These are phyloP conservation scores for Colinus virginianus DNA, from an alignment of 2,113 vertebrate genomes.

Conservation along the genomic window DNA sequence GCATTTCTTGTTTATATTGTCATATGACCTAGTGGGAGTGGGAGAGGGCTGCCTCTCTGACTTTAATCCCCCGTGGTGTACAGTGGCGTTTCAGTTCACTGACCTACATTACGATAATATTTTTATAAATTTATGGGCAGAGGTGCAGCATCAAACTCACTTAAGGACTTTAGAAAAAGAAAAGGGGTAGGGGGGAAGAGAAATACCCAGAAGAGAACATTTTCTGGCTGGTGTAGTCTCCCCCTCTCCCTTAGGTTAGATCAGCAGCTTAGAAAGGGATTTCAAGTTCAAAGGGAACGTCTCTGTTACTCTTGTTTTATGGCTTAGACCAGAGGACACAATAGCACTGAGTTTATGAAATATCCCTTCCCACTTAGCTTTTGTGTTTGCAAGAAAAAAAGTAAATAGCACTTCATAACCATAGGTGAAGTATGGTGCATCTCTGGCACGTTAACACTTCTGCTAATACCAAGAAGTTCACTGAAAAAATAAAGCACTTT, in stretches of 20 bases:
- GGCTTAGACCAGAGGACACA: slow-evolving; percentile 71
- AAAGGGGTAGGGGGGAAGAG: background rate
- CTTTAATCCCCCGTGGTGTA: slow-evolving; percentile 65
- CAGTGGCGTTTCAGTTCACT: slow-evolving; percentile 72
- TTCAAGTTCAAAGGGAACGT: slow-evolving; percentile 75
- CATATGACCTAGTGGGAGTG: slow-evolving; percentile 71
- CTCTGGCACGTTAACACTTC: background rate
- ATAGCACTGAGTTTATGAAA: slow-evolving; percentile 63
- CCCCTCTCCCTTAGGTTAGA: slow-evolving; percentile 62
- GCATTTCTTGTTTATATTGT: slow-evolving; percentile 76
- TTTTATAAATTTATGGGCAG: slow-evolving; percentile 73
- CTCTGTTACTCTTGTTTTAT: slow-evolving; percentile 73
- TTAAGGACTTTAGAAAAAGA: slow-evolving; percentile 52
- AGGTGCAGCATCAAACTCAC: slow-evolving; percentile 71
- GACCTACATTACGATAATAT: slow-evolving; percentile 78
- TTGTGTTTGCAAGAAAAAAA: slow-evolving; percentile 39
- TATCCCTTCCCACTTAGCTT: slow-evolving; percentile 53
- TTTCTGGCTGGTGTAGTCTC: slow-evolving; percentile 27
- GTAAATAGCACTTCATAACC: slow-evolving; percentile 29
- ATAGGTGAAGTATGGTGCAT: slow-evolving; percentile 12
- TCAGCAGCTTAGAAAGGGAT: slow-evolving; percentile 71
- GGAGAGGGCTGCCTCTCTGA: slow-evolving; percentile 54
- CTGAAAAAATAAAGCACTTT: background rate
- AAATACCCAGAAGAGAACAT: slow-evolving; percentile 52
- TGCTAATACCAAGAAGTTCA: background rate